Evolutionary conservation across 1,140 invertebrate species (phyloP), one percentile per base, ranked within the genome.

Genomic region (Orchesella cincta): DNA sequence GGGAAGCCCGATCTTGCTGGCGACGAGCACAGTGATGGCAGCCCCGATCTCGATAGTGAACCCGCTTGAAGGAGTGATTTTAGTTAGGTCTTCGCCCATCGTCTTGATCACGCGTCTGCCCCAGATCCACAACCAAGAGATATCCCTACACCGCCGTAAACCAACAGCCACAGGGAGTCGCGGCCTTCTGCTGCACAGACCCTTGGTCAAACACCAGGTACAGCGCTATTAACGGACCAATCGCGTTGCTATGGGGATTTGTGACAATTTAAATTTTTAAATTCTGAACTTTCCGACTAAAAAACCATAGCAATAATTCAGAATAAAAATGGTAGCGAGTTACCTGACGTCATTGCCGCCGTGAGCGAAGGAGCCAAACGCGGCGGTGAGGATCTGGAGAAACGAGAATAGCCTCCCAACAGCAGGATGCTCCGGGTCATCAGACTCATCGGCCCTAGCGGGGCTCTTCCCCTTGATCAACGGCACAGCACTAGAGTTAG

Each of bases 341-440:
- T 84, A 93, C 92, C 92, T 96, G 39, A 99, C 97, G 87, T 99
- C 97, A 86, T 99, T 99, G 26, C 96, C 97, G 51, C 97, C 98
- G 84, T 99, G 98, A 62, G 97, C 98, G 86, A 99, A 99, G 77
- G 96, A 95, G 0, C 96, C 97, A 87, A 99, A 99, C 26, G 94
- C 92, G 0, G 98, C 98, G 0, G 97, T 99, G 33, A 99, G 87
- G 51, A 99, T 92, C 88, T 99, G 97, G 1, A 98, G 88, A 85
- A 97, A 97, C 46, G 95, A 95, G 86, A 98, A 99, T 0, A 99
- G 86, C 83, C 89, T 89, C 0, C 89, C 90, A 0, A 95, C 90
- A 81, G 89, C 89, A 3, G 88, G 87, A 39, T 86, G 84, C 82
- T 90, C 90, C 29, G 26, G 33, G 20, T 51, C 16, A 28, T 71